phyloP scores from a whole-genome alignment of 2,888 invertebrate species.

The Eupithecia dodoneata region DNA sequence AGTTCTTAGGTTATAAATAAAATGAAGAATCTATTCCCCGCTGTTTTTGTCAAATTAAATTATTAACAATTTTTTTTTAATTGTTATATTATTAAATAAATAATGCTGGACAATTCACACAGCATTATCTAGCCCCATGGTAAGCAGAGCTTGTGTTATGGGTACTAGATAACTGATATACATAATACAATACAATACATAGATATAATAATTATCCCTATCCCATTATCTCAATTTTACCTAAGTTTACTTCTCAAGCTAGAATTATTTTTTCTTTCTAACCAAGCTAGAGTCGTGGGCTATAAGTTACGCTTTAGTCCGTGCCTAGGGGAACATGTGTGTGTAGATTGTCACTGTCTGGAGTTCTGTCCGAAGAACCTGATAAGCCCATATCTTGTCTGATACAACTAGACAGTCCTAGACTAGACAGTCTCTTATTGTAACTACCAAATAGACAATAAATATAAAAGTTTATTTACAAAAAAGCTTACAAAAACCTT shows the following conservation, averaged over 20 bases:
- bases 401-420: background rate
- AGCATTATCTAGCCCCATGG: too few species aligned
- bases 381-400: slow-evolving; percentile 28
- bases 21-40: background rate
- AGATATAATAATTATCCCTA: too few species aligned
- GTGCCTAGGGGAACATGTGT: slow-evolving; percentile 47
- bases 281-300: slow-evolving; percentile 47
- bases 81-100: too few species aligned
- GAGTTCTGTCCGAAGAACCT: slow-evolving; percentile 34
- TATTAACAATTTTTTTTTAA: too few species aligned
- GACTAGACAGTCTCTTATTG: background rate
- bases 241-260: background rate
- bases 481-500: too few species aligned
- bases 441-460: too few species aligned
- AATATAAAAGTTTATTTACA: too few species aligned
- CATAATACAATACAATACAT: too few species aligned
- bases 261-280: background rate
- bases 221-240: too few species aligned
- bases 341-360: slow-evolving; percentile 42
- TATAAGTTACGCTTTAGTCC: slow-evolving; percentile 51
- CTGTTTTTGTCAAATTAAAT: background rate
- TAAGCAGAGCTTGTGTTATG: too few species aligned
- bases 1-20: background rate
- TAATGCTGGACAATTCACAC: too few species aligned
- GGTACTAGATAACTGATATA: too few species aligned